phyloP scores from a whole-genome alignment of 2,888 invertebrate species.

The Thymelicus acteon region DNA sequence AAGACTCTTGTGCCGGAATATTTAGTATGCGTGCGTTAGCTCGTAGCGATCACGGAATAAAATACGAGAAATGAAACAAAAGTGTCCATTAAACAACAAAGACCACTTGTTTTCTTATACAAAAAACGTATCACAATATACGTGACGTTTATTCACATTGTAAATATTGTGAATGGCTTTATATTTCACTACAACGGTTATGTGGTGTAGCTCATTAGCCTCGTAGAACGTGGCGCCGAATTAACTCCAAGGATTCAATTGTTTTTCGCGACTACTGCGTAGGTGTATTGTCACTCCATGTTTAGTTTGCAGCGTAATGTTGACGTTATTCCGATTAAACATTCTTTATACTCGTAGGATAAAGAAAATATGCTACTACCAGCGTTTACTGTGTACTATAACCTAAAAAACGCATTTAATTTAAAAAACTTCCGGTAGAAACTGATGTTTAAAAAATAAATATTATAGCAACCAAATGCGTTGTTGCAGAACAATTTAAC shows the following conservation, averaged over 20 bases:
- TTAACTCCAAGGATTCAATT: constrained; percentile 56
- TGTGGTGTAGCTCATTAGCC: neutral
- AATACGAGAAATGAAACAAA: constrained; percentile 15
- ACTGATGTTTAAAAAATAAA: too few species aligned
- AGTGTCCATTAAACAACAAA: constrained; percentile 20
- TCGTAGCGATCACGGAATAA: constrained; percentile 22
- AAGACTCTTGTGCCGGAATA: constrained; percentile 22
- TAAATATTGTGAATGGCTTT: constrained; percentile 10
- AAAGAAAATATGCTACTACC: neutral
- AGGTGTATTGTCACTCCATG: neutral
- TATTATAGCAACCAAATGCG: too few species aligned
- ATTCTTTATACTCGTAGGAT: neutral
- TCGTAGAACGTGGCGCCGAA: constrained; percentile 5
- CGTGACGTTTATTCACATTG: constrained; percentile 3
- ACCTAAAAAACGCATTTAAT: too few species aligned
- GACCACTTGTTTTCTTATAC: constrained; percentile 10
- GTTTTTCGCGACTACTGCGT: constrained; percentile 47
- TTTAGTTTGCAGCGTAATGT: neutral
- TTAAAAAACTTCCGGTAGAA: too few species aligned
- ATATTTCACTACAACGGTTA: constrained; percentile 3
- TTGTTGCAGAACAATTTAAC: too few species aligned
- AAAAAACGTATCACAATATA: constrained; percentile 1
- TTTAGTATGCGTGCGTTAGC: constrained; percentile 25
- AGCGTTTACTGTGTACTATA: too few species aligned
- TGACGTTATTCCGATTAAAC: neutral